These are phyloP conservation scores for Ophraella communa DNA, from an alignment of 2,888 invertebrate genomes.

Conservation along the genomic window DNA sequence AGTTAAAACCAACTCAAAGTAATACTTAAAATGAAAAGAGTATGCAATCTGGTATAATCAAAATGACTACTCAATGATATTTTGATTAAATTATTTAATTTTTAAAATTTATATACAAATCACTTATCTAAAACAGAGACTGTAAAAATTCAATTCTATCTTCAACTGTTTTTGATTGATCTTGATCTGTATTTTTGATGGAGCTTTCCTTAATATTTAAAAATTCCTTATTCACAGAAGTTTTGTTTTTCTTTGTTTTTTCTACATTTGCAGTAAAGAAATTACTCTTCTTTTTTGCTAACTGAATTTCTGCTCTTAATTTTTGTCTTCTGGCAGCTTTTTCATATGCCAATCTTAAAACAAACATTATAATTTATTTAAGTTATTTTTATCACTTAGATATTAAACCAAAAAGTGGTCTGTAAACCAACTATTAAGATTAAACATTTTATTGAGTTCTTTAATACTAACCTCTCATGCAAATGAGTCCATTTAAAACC, in stretches of 20 bases:
- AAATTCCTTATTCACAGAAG: conserved; percentile 49
- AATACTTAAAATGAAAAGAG: no score
- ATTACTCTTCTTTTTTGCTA: conserved; percentile 89
- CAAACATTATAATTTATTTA: no score
- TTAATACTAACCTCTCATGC: conserved; percentile 73
- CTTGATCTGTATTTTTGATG: conserved; percentile 15
- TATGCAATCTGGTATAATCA: no score
- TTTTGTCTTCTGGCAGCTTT: conserved; percentile 87
- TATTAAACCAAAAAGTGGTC: no score
- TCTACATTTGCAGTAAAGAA: conserved; percentile 86
- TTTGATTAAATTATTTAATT: no score
- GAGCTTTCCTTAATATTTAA: conserved; percentile 38
- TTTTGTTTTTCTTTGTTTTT: conserved; percentile 73
- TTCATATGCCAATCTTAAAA: conserved; percentile 77
- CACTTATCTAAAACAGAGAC: conserved; percentile 54
- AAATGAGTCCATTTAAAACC: conserved; percentile 97
- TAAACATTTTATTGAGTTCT: neutral
- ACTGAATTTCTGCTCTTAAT: conserved; percentile 83
- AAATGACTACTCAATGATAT: no score
- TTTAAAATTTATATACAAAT: no score
- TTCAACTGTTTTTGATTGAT: conserved; percentile 34
- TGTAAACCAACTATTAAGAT: no score
- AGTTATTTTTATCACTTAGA: no score
- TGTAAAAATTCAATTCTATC: conserved; percentile 54
- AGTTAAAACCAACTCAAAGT: no score